A percentile compares a stretch with the other conserved stretches of the same genome.
Conservation (phyloP, 1,140 invertebrate species). For the Drosophila tsacasi region DNA sequence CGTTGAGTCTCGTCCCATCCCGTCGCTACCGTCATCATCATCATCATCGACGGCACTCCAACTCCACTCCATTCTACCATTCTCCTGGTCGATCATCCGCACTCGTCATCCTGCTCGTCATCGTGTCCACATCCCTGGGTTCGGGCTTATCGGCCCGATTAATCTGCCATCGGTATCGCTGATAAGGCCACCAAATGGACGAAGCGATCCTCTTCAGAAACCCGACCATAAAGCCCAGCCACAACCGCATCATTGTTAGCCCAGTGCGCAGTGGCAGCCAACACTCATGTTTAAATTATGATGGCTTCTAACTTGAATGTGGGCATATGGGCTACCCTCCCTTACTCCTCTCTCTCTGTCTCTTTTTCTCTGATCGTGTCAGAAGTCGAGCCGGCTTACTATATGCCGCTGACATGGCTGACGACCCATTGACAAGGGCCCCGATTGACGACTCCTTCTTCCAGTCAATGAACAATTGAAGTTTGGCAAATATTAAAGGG, state of each 20-base stretch:
- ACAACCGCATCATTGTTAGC: slow-evolving; percentile 64
- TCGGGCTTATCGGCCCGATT: slow-evolving; percentile 71
- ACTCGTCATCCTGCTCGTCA: slow-evolving; percentile 58
- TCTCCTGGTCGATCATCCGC: slow-evolving; percentile 69
- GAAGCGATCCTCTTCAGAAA: slow-evolving; percentile 49
- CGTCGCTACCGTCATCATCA: slow-evolving; percentile 77
- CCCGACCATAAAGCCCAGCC: slow-evolving; percentile 26
- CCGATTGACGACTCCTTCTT: slow-evolving; percentile 37
- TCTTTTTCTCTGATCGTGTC: slow-evolving; percentile 35
- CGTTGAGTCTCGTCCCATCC: background rate
- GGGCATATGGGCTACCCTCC: slow-evolving; percentile 47
- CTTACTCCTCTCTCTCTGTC: background rate
- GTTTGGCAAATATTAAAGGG: slow-evolving; percentile 28
- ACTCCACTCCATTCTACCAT: slow-evolving; percentile 37
- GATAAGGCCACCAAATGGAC: slow-evolving; percentile 69
- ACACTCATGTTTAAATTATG: slow-evolving; percentile 84
- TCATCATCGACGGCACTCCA: slow-evolving; percentile 51
- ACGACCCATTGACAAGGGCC: slow-evolving; percentile 57
- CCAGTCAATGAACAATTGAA: slow-evolving; percentile 26
- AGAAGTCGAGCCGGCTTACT: slow-evolving; percentile 48
- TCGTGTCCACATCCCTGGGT: slow-evolving; percentile 47
- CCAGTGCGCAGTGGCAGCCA: slow-evolving; percentile 72
- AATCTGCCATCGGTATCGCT: slow-evolving; percentile 76
- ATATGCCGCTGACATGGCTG: slow-evolving; percentile 44
- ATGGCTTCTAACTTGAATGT: slow-evolving; percentile 77